These are phyloP conservation scores for Stegodyphus mimosarum DNA, from an alignment of 1,140 invertebrate genomes.

Conservation along the genomic window DNA sequence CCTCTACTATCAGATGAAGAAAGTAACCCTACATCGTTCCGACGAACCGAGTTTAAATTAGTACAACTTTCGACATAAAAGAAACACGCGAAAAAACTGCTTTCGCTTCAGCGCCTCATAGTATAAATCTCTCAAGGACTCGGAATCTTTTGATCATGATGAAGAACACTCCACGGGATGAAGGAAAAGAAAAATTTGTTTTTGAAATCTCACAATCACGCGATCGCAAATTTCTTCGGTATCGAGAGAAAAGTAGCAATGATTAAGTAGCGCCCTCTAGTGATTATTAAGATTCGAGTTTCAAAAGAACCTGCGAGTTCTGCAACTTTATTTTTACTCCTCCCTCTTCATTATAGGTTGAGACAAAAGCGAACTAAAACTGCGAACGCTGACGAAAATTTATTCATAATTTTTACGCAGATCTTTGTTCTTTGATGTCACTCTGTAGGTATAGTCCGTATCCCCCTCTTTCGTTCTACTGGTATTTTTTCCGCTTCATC, in stretches of 20 bases:
- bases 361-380: conserved; percentile 31
- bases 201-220: conserved; percentile 34
- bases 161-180: conserved; percentile 14
- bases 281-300: conserved; percentile 41
- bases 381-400: conserved; percentile 35
- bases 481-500: neutral
- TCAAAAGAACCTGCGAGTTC: conserved; percentile 44
- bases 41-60: too few relatives aligned
- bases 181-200: conserved; percentile 18
- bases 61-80: too few relatives aligned
- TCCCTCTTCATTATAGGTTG: conserved; percentile 43
- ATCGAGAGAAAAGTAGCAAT: conserved; percentile 12
- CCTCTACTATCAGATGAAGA: too few relatives aligned
- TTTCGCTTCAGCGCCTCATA: conserved; percentile 33
- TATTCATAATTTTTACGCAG: conserved; percentile 36
- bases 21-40: too few relatives aligned
- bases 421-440: conserved; percentile 22
- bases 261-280: conserved; percentile 34
- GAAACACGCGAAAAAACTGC: conserved; percentile 3
- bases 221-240: conserved; percentile 13
- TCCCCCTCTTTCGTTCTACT: neutral
- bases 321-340: conserved; percentile 31
- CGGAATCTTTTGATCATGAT: conserved; percentile 40
- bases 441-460: neutral
- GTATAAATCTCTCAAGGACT: neutral